Evolutionary conservation across 1,140 invertebrate genomes (phyloP), one percentile per base, ranked within the genome.

Genomic region (Amphibalanus amphitrite): DNA sequence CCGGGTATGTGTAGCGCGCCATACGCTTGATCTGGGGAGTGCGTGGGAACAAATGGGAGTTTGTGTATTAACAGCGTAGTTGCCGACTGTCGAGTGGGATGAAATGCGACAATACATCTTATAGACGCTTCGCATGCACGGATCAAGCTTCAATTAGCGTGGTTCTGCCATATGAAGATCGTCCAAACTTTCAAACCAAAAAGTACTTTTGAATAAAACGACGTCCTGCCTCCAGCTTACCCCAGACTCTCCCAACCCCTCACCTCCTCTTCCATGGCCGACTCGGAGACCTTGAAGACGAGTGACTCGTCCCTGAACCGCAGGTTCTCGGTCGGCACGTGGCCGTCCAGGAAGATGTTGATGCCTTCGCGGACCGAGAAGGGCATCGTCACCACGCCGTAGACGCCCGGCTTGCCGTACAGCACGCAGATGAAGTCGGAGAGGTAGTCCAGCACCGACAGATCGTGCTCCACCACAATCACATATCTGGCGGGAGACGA

Each of bases 361-460:
- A 99, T 99, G 78, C 92, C 65, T 92, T 99, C 97, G 76, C 97
- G 85, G 40, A 99, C 97, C 30, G 95, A 97, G 83, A 97, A 98
- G 73, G 97, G 97, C 91, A 99, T 95, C 82, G 97, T 99, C 69
- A 99, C 97, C 69, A 99, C 97, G 74, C 97, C 97, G 83, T 99
- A 99, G 72, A 93, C 95, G 77, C 97, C 96, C 76, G 97, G 95
- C 69, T 97, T 90, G 71, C 97, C 97, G 83, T 99, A 99, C 26
- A 99, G 82, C 82, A 93, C 96, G 82, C 97, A 99, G 78, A 99
- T 98, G 79, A 97, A 99, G 82, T 99, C 97, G 28, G 96, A 98
- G 64, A 99, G 83, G 82, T 99, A 99, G 83, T 99, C 97, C 75
- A 99, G 82, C 20, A 99, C 97, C 67, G 96, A 97, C 78, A 99